Evolutionary conservation across 1,140 invertebrate genomes (phyloP), one percentile per base, ranked within the genome.

Genomic region (Drosophila willistoni): DNA sequence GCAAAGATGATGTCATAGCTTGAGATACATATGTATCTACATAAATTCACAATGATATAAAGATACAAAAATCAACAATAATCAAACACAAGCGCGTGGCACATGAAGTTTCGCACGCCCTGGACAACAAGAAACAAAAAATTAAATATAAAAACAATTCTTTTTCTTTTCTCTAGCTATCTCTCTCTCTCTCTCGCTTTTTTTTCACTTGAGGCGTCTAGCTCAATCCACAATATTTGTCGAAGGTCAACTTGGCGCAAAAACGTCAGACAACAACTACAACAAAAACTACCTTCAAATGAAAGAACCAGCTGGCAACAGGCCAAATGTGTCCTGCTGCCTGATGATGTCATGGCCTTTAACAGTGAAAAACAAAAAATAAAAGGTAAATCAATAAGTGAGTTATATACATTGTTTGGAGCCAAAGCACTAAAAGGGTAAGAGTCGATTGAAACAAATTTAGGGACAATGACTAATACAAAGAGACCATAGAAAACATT

Each of bases 1-100:
- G 17, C 69, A 73, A 41, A 65, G 83, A 87, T 85, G 82, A 85
- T 85, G 82, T 85, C 82, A 85, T 85, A 64, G 44, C 17, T 64
- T 64, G 55, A 61, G 73, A 71, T 65, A 77, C 74, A 77, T 61
- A 65, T 34, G 36, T 34, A 79, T 54, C 39, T 67, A 62, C 54
- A 59, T 44, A 57, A n/a, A 19, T 56, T 61, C 19, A 56, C 44
- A 51, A 51, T 51, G 44, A 19, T 7, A 17, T 3, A 51, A 51
- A 51, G 44, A 22, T 22, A 22, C 17, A 51, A 14, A 29, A 22
- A 12, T 22, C 36, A 19, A 36, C 25, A 36, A 29, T 22, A n/a
- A 29, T 54, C 12, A 6, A 51, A 25, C 29, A 2, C 14, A 14
- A 59, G 54, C 73, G 68, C 75, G 80, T 71, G 80, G 64, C 64